Evolutionary conservation across 23 tunicate genomes (phyloP).

Genomic region (Trididemnum clinides): DNA sequence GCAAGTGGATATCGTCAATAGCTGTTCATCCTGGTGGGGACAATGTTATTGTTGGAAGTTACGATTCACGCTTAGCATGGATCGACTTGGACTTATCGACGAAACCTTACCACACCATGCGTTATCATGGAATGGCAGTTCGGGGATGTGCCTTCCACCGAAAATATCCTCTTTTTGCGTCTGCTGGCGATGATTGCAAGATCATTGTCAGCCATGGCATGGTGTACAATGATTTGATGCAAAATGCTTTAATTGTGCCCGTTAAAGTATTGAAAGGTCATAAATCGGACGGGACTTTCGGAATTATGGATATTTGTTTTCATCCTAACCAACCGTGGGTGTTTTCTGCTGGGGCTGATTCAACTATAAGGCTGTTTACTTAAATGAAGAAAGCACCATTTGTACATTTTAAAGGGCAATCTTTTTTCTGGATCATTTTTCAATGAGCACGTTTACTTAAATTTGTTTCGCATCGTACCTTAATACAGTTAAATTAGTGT

Average conservation of each 20-base stretch:
- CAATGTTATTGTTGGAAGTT: constrained; percentile 79
- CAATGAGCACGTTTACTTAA: too few species aligned
- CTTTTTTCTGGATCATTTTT: too few species aligned
- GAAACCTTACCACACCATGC: constrained; percentile 78
- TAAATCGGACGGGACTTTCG: constrained; percentile 53
- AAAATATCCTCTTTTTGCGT: constrained; percentile 92
- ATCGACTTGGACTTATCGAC: constrained; percentile 86
- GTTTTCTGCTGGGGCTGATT: constrained; percentile 81
- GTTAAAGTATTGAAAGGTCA: constrained; percentile 91
- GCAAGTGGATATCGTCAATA: constrained; percentile 83
- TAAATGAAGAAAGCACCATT: background rate
- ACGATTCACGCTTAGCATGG: constrained; percentile 81
- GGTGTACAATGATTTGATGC: constrained; percentile 86
- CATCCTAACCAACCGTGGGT: constrained; percentile 97
- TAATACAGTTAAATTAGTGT: too few species aligned
- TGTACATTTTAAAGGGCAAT: too few species aligned
- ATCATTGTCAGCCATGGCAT: constrained; percentile 82
- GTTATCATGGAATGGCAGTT: constrained; percentile 84
- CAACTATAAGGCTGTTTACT: constrained; percentile 72
- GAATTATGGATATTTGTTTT: constrained; percentile 82
- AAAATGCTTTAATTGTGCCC: constrained; percentile 88
- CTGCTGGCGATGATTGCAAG: constrained; percentile 82
- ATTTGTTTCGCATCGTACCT: too few species aligned
- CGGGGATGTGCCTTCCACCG: constrained; percentile 71
- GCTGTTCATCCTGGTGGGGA: constrained; percentile 94